Evolutionary conservation across 2,113 vertebrate genomes (phyloP).

Genomic region (Sinocyclocheilus anshuiensis): DNA sequence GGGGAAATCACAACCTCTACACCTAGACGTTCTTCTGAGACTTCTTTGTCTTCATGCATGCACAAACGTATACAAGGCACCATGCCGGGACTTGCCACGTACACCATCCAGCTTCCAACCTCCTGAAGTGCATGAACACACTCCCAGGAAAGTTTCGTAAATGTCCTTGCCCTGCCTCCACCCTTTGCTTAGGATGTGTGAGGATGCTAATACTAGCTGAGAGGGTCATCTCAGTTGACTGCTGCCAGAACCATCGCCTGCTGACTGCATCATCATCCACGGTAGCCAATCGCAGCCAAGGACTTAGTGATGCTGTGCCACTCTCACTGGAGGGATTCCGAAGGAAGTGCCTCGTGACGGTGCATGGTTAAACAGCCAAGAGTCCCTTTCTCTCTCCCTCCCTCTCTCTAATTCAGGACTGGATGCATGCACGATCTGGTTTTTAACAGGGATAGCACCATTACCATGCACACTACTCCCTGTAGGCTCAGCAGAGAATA

Average conservation of each 20-base stretch:
- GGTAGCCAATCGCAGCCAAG: slow-evolving; percentile 81
- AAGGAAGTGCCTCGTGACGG: slow-evolving; percentile 83
- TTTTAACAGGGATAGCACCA: slow-evolving; percentile 68
- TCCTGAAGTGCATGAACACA: not conserved
- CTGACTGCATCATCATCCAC: slow-evolving; percentile 63
- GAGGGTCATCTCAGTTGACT: slow-evolving; percentile 80
- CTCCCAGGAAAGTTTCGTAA: slow-evolving; percentile 47
- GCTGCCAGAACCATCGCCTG: slow-evolving; percentile 66
- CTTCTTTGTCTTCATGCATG: slow-evolving; percentile 8
- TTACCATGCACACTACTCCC: slow-evolving; percentile 63
- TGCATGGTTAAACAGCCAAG: slow-evolving; percentile 75
- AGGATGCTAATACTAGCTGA: slow-evolving; percentile 72
- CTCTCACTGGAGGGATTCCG: slow-evolving; percentile 91
- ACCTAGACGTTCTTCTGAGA: slow-evolving; percentile 34
- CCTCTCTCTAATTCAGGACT: slow-evolving; percentile 34
- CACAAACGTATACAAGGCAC: slow-evolving; percentile 32
- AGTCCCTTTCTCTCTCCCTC: slow-evolving; percentile 31
- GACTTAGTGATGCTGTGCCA: slow-evolving; percentile 75
- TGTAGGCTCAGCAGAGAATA: slow-evolving; percentile 67
- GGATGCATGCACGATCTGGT: slow-evolving; percentile 42
- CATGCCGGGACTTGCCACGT: slow-evolving; percentile 52
- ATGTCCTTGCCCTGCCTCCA: slow-evolving; percentile 63
- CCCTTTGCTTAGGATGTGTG: slow-evolving; percentile 28
- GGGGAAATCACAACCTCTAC: slow-evolving; percentile 64
- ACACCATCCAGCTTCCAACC: not conserved